Evolutionary conservation across 2,888 invertebrate genomes (phyloP).

Genomic region (Pilophorus perplexus): DNA sequence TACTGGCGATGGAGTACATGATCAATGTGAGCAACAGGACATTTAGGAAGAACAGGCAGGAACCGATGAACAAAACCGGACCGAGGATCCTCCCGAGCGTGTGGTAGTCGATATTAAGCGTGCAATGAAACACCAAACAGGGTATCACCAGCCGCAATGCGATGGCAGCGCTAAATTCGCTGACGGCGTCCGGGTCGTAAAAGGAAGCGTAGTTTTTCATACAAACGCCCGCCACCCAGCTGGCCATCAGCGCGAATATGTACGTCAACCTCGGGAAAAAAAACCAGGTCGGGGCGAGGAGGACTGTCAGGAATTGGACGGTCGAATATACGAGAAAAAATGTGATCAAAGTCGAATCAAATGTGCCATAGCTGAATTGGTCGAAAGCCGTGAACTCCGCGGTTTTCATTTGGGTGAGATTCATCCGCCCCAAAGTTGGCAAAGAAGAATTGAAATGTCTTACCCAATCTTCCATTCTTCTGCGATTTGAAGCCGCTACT

Average conservation of each 20-base stretch:
- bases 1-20: conserved; percentile 10
- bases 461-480: too few relatives aligned
- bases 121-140: conserved; percentile 9
- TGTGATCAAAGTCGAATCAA: too few relatives aligned
- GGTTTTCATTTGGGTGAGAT: too few relatives aligned
- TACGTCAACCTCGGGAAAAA: neutral
- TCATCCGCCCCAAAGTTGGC: too few relatives aligned
- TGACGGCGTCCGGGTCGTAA: neutral
- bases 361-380: too few relatives aligned
- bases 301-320: too few relatives aligned
- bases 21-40: conserved; percentile 2
- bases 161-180: neutral
- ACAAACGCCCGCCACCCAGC: conserved; percentile 8
- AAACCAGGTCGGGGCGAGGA: conserved; percentile 1
- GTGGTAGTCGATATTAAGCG: conserved; percentile 34
- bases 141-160: conserved; percentile 2
- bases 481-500: too few relatives aligned
- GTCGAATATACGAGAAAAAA: too few relatives aligned
- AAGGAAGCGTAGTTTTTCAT: neutral
- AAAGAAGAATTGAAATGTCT: too few relatives aligned
- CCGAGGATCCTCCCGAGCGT: conserved; percentile 27
- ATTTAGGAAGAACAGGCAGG: conserved; percentile 8
- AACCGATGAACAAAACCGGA: conserved; percentile 18
- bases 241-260: conserved; percentile 12
- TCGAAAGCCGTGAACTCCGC: too few relatives aligned